These are phyloP conservation scores for Sternarchorhynchus goeldii DNA, from an alignment of 2,797 vertebrate genomes.

Conservation along the genomic window DNA sequence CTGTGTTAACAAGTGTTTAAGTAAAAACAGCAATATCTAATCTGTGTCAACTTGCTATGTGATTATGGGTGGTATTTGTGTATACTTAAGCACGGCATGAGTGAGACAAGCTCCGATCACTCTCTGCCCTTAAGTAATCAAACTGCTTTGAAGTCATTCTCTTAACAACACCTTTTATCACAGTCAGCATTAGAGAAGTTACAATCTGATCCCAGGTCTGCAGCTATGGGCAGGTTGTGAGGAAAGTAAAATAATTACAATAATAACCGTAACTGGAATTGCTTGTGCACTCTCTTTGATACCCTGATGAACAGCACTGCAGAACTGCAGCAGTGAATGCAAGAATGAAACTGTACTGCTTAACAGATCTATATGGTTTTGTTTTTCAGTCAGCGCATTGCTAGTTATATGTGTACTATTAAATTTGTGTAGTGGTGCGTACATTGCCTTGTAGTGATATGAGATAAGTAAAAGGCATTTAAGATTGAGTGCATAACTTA, in stretches of 20 bases:
- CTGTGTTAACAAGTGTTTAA: constrained; percentile 57
- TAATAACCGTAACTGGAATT: constrained; percentile 13
- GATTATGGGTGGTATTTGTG: constrained; percentile 61
- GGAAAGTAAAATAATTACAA: background rate
- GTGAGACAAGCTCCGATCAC: constrained; percentile 4
- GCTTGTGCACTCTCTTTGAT: constrained; percentile 28
- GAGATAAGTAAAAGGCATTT: constrained; percentile 49
- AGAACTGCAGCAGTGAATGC: constrained; percentile 9
- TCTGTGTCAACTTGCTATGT: constrained; percentile 61
- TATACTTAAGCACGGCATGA: constrained; percentile 56
- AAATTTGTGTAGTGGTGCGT: constrained; percentile 46
- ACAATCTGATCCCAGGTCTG: constrained; percentile 18
- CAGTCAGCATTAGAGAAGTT: background rate
- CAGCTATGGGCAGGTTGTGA: constrained; percentile 22
- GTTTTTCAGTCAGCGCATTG: constrained; percentile 24
- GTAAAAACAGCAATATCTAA: constrained; percentile 68
- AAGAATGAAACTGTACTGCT: constrained; percentile 30
- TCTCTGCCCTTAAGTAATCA: constrained; percentile 30
- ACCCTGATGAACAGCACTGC: constrained; percentile 25
- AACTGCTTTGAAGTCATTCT: constrained; percentile 31
- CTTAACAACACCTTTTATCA: constrained; percentile 5
- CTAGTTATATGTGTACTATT: constrained; percentile 23
- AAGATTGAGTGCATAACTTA: constrained; percentile 41
- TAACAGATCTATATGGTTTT: constrained; percentile 27
- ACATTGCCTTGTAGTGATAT: constrained; percentile 31